Evolutionary conservation across 2,888 invertebrate species (phyloP), one percentile per base, ranked within the genome.

Genomic region (Thymelicus sylvestris): DNA sequence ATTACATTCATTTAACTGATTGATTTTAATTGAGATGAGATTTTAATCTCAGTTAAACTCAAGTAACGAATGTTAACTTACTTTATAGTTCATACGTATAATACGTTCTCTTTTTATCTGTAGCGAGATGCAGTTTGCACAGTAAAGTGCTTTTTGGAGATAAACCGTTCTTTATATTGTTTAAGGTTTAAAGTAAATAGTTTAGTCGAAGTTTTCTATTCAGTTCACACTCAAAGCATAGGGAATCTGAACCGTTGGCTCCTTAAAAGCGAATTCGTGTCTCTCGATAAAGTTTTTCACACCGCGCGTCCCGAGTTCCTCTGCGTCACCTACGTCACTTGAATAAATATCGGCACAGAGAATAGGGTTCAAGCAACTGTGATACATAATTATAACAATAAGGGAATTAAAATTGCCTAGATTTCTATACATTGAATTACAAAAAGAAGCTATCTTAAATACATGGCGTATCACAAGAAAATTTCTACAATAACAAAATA

Each of bases 191-290:
- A 80, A 85, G 81, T 82, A 83, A 84, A 83, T 79, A 78, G 78
- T 78, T 73, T 50, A 76, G 76, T 71, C 70, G 66, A 73, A 71
- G 72, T 76, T 74, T 72, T 73, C 76, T 77, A 78, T 77, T 77
- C 73, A 76, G 73, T 74, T 73, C 67, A 72, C 73, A 72, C 71
- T 72, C 68, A 70, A 65, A 63, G 74, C 75, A 72, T 75, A 75
- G 73, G 73, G 71, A 72, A 69, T 67, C 72, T 66, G 74, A 73
- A 73, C 72, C 74, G 73, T 72, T 75, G 78, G 76, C 81, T 78
- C 75, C 77, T 83, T 90, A 87, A 90, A 89, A 89, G 90, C 86
- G 82, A 87, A 88, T 85, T 84, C 89, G 79, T 90, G 89, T 89
- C 79, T 79, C 77, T 79, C 61, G 44, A 75, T 81, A 82, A 83